Evolutionary conservation across 1,140 invertebrate species (phyloP), one percentile per base, ranked within the genome.

Genomic region (Eumeta japonica): DNA sequence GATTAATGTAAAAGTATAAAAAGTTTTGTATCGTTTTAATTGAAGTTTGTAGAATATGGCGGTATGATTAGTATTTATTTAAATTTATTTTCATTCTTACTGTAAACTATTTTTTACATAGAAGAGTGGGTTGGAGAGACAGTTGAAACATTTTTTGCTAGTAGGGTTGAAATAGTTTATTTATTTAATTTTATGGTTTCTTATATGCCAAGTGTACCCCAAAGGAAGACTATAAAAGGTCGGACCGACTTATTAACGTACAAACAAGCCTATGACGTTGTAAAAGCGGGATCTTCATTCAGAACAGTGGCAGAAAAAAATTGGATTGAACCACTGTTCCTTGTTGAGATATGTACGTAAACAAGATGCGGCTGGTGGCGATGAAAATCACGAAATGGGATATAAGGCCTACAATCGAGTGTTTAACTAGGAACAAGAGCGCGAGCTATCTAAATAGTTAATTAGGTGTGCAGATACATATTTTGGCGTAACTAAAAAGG

Each of bases 401-500:
- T 62, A 57, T 48, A 29, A 27, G 3, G 35, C 53, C 3, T 46
- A 50, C 17, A 52, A 54, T 16, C 28, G 42, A 37, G 46, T 57
- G 3, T 60, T 58, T 45, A 46, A 11, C 34, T 1, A 47, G 12
- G 39, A 51, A 10, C 50, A 61, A 43, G 56, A 59, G 28, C n/a
- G n/a, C n/a, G n/a, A n/a, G n/a, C n/a, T n/a, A n/a, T n/a, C n/a
- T n/a, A n/a, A n/a, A n/a, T n/a, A n/a, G 44, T 39, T 62, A 10
- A 50, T 46, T 16, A 14, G 43, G 35, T 53, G 41, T 42, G 48
- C 55, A 7, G 52, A 55, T 35, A 51, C 61, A 38, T 66, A 62
- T 50, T 68, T 56, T 47, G 62, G 62, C 0, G 50, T 65, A 10
- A 18, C 55, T 41, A 37, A 32, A 34, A 67, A 51, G 38, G 63